phyloP scores from a whole-genome alignment of 2,888 invertebrate species.

The Drosophila rellima region DNA sequence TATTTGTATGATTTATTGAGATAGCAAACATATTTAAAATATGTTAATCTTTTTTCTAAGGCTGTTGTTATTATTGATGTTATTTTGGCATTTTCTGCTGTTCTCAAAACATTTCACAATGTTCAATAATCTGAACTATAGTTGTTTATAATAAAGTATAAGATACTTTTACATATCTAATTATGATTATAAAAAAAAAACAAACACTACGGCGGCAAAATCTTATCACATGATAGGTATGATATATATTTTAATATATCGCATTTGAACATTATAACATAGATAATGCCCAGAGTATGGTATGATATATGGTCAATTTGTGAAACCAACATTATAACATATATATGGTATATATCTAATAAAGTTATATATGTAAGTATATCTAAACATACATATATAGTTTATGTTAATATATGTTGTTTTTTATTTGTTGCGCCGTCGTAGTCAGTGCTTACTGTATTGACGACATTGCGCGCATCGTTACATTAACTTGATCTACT shows the following conservation, averaged over 20 bases:
- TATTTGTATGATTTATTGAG: constrained; percentile 57
- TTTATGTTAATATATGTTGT: constrained; percentile 9
- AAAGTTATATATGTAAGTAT: constrained; percentile 14
- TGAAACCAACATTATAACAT: constrained; percentile 16
- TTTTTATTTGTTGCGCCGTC: constrained; percentile 7
- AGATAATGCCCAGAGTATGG: constrained; percentile 52
- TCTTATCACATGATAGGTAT: constrained; percentile 59
- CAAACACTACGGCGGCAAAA: constrained; percentile 45
- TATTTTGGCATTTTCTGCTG: constrained; percentile 51
- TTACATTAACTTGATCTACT: constrained; percentile 66
- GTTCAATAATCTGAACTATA: constrained; percentile 14
- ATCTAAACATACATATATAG: constrained; percentile 7
- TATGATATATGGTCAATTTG: constrained; percentile 32
- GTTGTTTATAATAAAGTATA: constrained; percentile 20
- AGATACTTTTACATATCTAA: constrained; percentile 23
- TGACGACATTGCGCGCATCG: constrained; percentile 12
- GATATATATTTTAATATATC: constrained; percentile 43
- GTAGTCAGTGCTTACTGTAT: constrained; percentile 35
- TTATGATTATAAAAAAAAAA: constrained; percentile 29
- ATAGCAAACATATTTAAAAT: constrained; percentile 39
- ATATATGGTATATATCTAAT: constrained; percentile 18
- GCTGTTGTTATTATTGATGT: constrained; percentile 29
- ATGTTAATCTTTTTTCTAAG: constrained; percentile 9
- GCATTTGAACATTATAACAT: constrained; percentile 45
- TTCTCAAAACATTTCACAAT: constrained; percentile 29